These are phyloP conservation scores for Oceanodroma leucorhoa DNA, from an alignment of 2,797 vertebrate species.

Conservation along the genomic window DNA sequence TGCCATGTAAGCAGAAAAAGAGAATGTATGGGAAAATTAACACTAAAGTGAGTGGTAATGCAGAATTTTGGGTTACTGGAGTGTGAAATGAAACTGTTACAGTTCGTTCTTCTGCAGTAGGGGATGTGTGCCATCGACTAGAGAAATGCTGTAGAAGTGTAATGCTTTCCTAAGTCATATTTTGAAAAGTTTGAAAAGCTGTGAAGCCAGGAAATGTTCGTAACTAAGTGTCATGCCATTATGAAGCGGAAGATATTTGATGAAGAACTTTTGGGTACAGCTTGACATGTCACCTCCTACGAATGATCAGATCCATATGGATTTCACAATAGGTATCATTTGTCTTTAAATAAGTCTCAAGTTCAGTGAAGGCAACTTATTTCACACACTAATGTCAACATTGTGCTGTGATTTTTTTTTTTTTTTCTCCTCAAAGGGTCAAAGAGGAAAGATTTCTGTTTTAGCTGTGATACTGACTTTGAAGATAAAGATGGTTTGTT, in stretches of 20 bases:
- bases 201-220: neutral
- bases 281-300: neutral
- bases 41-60: conserved; percentile 30
- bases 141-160: neutral
- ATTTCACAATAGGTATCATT: neutral
- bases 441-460: neutral
- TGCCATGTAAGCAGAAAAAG: conserved; percentile 61
- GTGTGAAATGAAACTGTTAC: conserved; percentile 60
- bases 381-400: neutral
- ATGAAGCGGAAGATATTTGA: neutral
- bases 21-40: conserved; percentile 55
- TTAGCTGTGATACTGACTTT: neutral
- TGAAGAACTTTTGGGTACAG: neutral
- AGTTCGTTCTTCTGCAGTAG: neutral
- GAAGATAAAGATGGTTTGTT: neutral
- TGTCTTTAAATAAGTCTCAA: neutral
- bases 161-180: neutral
- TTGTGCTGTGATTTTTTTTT: neutral
- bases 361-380: neutral
- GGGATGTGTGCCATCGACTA: neutral
- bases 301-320: neutral
- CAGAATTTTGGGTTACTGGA: conserved; percentile 34
- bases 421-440: neutral
- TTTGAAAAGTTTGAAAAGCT: neutral
- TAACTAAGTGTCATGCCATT: neutral